Percentiles rank a stretch among this genome's conserved stretches.
These are phyloP conservation scores for Sycophila sp. DNA, from an alignment of 1,140 invertebrate genomes.

Conservation along the genomic window DNA sequence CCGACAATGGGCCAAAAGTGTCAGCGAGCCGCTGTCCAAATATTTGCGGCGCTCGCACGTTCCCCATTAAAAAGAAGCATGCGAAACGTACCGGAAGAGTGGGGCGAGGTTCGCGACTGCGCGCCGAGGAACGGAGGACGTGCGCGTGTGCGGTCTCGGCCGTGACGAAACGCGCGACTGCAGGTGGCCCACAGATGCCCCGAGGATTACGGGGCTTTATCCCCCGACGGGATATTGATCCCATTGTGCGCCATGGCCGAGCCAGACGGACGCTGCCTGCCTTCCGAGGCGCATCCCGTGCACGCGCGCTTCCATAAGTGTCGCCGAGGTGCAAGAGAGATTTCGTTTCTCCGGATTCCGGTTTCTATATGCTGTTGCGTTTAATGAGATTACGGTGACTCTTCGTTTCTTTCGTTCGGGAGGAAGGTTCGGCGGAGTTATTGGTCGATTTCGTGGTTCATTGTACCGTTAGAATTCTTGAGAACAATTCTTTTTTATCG, in stretches of 20 bases:
- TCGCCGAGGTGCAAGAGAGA: no score
- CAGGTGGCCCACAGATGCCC: constrained; percentile 66
- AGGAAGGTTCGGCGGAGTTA: no score
- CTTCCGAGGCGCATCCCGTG: no score
- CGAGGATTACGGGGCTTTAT: constrained; percentile 62
- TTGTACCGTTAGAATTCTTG: no score
- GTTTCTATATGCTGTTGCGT: no score
- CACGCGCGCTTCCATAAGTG: no score
- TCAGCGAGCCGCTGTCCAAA: constrained; percentile 52
- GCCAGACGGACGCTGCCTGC: no score
- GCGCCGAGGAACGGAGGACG: not conserved
- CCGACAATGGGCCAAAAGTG: constrained; percentile 37
- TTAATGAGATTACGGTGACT: no score
- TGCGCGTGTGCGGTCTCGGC: constrained; percentile 53
- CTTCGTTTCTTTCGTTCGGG: no score
- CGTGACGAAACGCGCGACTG: constrained; percentile 64
- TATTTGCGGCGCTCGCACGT: constrained; percentile 53
- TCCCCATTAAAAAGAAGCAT: constrained; percentile 13
- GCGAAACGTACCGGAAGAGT: not conserved
- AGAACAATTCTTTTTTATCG: no score
- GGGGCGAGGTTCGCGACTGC: constrained; percentile 10
- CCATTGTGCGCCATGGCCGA: constrained; percentile 62
- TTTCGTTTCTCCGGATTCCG: no score
- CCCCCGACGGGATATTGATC: constrained; percentile 65
- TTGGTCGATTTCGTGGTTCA: no score